Evolutionary conservation across 2,797 vertebrate species (phyloP).

Genomic region (Melopsittacus undulatus): DNA sequence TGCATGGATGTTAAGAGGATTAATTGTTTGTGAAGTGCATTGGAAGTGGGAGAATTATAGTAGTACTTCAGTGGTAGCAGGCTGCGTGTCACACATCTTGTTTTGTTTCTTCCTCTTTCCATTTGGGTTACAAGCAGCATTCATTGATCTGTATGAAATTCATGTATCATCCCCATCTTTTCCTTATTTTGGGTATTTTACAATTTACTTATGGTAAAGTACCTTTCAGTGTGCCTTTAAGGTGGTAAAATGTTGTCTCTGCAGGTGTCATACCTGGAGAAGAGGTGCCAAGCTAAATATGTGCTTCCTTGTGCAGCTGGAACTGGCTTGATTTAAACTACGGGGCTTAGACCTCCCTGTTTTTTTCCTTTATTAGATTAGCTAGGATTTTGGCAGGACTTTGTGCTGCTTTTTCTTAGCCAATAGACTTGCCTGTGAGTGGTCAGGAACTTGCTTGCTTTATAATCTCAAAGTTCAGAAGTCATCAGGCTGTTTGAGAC

Average conservation of each 20-base stretch:
- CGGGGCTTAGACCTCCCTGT: background rate
- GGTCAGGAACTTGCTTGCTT: slow-evolving; percentile 54
- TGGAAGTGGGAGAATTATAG: background rate
- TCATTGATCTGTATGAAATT: background rate
- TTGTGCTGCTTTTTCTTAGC: slow-evolving; percentile 65
- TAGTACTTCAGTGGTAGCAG: background rate
- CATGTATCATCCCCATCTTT: background rate
- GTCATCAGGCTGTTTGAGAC: background rate
- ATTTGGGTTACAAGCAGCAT: background rate
- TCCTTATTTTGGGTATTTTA: background rate
- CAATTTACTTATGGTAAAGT: background rate
- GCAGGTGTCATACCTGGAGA: background rate
- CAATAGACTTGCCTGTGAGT: slow-evolving; percentile 39
- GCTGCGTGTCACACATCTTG: fast-evolving
- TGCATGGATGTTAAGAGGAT: slow-evolving; percentile 37
- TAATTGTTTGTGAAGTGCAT: slow-evolving; percentile 16
- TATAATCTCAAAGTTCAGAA: slow-evolving; percentile 62
- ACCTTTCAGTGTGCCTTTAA: background rate
- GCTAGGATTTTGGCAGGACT: slow-evolving; percentile 70
- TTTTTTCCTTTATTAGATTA: slow-evolving; percentile 61
- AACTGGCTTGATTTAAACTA: background rate
- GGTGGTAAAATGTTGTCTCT: background rate
- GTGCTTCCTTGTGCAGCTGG: background rate
- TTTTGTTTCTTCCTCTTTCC: background rate
- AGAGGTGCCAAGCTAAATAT: background rate